Evolutionary conservation across 2,113 vertebrate species (phyloP), one percentile per base, ranked within the genome.

Genomic region (Dasyornis broadbenti): DNA sequence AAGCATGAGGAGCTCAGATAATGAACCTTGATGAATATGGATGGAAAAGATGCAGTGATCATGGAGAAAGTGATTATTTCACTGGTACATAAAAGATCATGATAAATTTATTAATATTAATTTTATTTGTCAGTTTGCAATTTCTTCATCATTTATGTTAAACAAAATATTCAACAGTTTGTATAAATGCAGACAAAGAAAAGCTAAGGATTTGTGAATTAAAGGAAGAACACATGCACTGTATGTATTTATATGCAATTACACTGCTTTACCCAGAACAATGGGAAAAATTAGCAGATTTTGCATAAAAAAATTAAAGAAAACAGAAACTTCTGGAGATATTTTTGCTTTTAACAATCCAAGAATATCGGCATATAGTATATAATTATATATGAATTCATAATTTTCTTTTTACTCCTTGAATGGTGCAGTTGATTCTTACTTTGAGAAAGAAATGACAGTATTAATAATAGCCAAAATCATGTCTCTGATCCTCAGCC

Each of bases 1-100:
- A 86, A 92, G 69, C 60, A 64, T 0, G 3, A 83, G 37, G 31
- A 81, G 14, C 28, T 66, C 0, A 0, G n/a, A 57, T 63, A 85
- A 61, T 7, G 33, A 70, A 59, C 11, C 8, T 47, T 75, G 63
- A 50, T 50, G 35, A 57, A 24, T 54, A 66, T 8, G 35, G 7
- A 6, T 70, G 15, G 37, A 88, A 94, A 69, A 90, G 39, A 47
- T 44, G 24, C 12, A 56, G 6, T 33, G 40, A 73, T 26, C 45
- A 53, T 5, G 49, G 49, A 84, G 13, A 71, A 80, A 54, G 18
- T 53, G 35, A 64, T 54, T 82, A 39, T 92, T 92, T 92, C n/a
- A 18, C 22, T 70, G 28, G 9, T 69, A 47, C 13, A 12, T 23
- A 52, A 14, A 50, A 81, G 26, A 75, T 52, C 1, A 18, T 40